Evolutionary conservation across 53 echinoderm and acorn worm species (phyloP), one percentile per base, ranked within the genome.

Genomic region (Holothuria scabra): DNA sequence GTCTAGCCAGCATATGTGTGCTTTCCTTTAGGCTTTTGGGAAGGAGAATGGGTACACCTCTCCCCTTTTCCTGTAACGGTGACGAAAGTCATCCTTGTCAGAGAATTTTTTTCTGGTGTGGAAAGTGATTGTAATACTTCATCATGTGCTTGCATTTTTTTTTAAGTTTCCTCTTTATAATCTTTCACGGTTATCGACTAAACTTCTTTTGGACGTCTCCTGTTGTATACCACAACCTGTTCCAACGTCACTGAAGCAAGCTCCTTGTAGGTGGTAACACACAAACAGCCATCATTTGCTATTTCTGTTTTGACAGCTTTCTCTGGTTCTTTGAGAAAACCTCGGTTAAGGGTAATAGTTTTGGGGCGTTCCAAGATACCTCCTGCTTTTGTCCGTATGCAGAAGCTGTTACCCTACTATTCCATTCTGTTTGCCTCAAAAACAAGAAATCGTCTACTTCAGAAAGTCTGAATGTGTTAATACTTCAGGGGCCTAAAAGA

Each of bases 371-470:
- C 83, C 86, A 86, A 0, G 9, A 18, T 38, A 5, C 69, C 38
- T 86, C 90, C 25, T 86, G 86, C 20, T 56, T 56, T 55, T 90
- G 90, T 0, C 86, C 71, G 34, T 82, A 83, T 4, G 86, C 86
- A 57, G 75, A 31, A 18, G 90, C 90, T 30, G 61, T 79, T 14
- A 89, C 89, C 25, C 12, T 18, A 8, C 33, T 57, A 20, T 46
- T 41, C 88, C 90, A 89, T 31, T 89, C 90, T 28, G 59, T 71
- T 30, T 78, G 19, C 19, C 56, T 26, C 23, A 89, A 63, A 23
- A 81, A 79, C 20, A 86, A 11, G 52, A 89, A 89, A n/a, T 86
- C 90, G 72, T 89, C 70, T n/a, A 86, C 90, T 49, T 66, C 52
- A 37, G 24, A 23, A 19, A 85, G n/a, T 23, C 25, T 79, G 5